Conservation (phyloP, 2,113 vertebrate genomes). For the Bubo bubo region DNA sequence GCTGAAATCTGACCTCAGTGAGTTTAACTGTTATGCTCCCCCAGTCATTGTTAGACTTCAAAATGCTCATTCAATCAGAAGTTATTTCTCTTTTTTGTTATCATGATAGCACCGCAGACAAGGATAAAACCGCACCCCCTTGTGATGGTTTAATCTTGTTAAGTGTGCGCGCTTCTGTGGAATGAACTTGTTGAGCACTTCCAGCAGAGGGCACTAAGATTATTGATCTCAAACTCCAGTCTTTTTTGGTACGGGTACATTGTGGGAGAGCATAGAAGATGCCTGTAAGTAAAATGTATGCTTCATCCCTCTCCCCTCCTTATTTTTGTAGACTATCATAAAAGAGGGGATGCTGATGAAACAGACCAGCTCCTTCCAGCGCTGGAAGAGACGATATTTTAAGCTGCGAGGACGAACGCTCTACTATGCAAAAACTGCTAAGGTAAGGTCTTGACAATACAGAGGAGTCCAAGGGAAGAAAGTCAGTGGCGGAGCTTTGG, state of each 20-base stretch:
- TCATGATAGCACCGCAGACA: background rate
- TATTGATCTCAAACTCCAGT: background rate
- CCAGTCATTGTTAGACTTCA: background rate
- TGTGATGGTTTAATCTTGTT: background rate
- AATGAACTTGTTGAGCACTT: background rate
- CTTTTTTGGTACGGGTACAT: rapidly evolving
- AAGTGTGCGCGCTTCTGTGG: background rate
- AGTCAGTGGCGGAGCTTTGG: background rate
- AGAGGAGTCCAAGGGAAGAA: background rate
- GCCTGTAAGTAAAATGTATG: background rate
- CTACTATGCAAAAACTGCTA: conserved; percentile 96
- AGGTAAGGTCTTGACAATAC: conserved; percentile 75
- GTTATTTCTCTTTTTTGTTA: background rate
- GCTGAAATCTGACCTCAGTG: background rate
- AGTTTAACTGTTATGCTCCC: background rate
- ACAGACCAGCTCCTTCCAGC: conserved; percentile 95
- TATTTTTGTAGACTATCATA: conserved; percentile 85
- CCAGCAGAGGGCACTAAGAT: conserved; percentile 66
- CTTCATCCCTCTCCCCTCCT: conserved; percentile 9
- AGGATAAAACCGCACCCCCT: background rate
- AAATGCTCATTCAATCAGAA: background rate
- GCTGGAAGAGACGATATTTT: conserved; percentile 96
- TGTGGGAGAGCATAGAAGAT: background rate
- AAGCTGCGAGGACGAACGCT: conserved; percentile 93
- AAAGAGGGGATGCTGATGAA: conserved; percentile 95